A percentile compares a stretch with the other conserved stretches of the same genome.
Evolutionary conservation across 2,888 invertebrate genomes (phyloP).

Genomic region (Drosophila kokeensis): DNA sequence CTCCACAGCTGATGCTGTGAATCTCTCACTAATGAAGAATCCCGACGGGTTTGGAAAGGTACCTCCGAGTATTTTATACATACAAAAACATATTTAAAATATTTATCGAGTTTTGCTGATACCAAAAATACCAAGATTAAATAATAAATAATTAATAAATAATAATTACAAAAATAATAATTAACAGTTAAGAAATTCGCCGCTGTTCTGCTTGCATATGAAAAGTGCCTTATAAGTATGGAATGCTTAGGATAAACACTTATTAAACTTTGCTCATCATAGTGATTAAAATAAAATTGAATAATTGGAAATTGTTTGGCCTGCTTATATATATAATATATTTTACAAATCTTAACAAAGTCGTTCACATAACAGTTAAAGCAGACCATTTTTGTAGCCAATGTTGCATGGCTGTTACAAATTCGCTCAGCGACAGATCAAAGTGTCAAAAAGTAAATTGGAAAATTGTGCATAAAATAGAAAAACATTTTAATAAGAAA

Average conservation of each 20-base stretch:
- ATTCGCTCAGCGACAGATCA: constrained; percentile 8
- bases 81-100: neutral
- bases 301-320: neutral
- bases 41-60: neutral
- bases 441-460: constrained; percentile 44
- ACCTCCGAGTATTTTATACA: neutral
- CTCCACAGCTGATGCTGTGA: neutral
- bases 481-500: constrained; percentile 43
- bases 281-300: neutral
- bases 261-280: neutral
- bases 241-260: neutral
- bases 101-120: neutral
- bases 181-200: neutral
- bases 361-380: neutral
- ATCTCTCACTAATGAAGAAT: neutral
- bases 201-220: fast-evolving
- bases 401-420: constrained; percentile 14
- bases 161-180: neutral
- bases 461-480: constrained; percentile 30
- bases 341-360: neutral
- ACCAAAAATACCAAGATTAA: neutral
- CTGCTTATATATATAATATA: neutral
- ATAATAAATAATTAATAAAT: neutral
- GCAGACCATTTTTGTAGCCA: constrained; percentile 15
- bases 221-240: neutral